Percentiles rank a stretch among this genome's conserved stretches.
phyloP scores from a whole-genome alignment of 92 coral and sea anemone genomes.

The Epizoanthus illoricatus region DNA sequence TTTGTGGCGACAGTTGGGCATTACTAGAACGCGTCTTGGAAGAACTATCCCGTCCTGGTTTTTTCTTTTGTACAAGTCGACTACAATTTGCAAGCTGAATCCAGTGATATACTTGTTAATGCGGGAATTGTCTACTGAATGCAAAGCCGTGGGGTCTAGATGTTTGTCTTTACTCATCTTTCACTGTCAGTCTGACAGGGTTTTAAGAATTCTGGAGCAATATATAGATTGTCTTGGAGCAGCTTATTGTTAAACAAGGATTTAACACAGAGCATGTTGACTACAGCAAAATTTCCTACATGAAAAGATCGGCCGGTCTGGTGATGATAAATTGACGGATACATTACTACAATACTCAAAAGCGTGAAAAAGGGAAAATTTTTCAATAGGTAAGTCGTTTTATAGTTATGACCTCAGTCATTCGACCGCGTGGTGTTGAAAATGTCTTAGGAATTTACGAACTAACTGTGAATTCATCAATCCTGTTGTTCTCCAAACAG shows the following conservation, averaged over 20 bases:
- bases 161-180: background rate
- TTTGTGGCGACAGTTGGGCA: background rate
- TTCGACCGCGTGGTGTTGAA: too few relatives aligned
- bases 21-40: conserved; percentile 8
- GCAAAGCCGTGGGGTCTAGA: background rate
- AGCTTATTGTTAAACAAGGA: too few relatives aligned
- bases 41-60: background rate
- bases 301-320: background rate
- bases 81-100: background rate
- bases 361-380: background rate
- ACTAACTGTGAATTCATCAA: too few relatives aligned
- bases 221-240: background rate
- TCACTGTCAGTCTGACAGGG: background rate
- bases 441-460: too few relatives aligned
- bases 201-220: background rate
- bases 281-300: too few relatives aligned
- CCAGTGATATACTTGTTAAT: background rate
- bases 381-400: background rate
- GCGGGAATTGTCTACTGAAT: background rate
- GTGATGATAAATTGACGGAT: too few relatives aligned
- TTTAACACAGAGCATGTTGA: too few relatives aligned
- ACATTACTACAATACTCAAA: background rate
- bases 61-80: background rate
- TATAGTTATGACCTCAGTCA: background rate
- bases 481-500: too few relatives aligned